Conservation (phyloP, 2,888 invertebrate species). For the Stegophylla sp. region DNA sequence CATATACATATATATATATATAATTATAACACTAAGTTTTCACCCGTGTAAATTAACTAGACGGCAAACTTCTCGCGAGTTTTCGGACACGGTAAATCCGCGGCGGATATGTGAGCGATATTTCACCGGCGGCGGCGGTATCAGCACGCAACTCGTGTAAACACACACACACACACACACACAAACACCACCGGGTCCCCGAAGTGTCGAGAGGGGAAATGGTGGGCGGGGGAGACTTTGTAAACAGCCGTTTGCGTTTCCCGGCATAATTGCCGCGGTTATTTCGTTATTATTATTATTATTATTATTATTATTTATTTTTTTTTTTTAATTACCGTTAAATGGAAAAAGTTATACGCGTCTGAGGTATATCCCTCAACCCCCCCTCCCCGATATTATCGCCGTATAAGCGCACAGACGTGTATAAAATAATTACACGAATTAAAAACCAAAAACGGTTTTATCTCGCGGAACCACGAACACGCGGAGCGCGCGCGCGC, state of each 20-base stretch:
- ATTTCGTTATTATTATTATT: neutral
- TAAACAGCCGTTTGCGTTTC: constrained; percentile 11
- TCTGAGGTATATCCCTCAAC: neutral
- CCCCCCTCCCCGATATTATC: neutral
- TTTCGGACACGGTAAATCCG: constrained; percentile 11
- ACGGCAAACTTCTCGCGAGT: neutral
- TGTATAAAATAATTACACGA: neutral
- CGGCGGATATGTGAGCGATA: neutral
- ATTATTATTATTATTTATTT: neutral
- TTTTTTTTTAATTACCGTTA: neutral
- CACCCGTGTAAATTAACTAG: neutral
- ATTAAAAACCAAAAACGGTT: neutral
- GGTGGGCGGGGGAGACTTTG: neutral
- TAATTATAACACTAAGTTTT: too few species aligned
- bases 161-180: too few species aligned
- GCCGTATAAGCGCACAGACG: neutral
- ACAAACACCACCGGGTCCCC: too few species aligned
- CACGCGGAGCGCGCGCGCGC: neutral
- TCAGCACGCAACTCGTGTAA: constrained; percentile 6
- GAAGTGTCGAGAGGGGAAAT: too few species aligned
- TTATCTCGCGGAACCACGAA: neutral
- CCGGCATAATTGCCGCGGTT: neutral
- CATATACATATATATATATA: too few species aligned
- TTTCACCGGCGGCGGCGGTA: neutral
- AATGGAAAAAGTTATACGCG: constrained; percentile 1